These are phyloP conservation scores for Aphaenogaster floridana DNA, from an alignment of 1,140 invertebrate genomes.

Conservation along the genomic window DNA sequence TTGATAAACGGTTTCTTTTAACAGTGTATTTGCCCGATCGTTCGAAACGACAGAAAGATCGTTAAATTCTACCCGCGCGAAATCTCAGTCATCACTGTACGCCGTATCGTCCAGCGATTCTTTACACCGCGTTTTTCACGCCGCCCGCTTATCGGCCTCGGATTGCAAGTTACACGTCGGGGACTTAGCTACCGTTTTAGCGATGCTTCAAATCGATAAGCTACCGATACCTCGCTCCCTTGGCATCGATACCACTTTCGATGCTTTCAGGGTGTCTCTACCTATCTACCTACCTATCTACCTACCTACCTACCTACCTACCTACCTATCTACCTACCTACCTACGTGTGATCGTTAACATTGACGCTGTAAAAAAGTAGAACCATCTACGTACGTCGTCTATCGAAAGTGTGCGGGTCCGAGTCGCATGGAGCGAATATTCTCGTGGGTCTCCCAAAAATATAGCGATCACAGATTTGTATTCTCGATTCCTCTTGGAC, in stretches of 20 bases:
- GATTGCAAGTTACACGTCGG: slow-evolving; percentile 8
- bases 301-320: slow-evolving; percentile 5
- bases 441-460: neutral
- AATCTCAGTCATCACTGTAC: neutral
- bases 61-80: neutral
- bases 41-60: neutral
- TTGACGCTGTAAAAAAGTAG: slow-evolving; percentile 56
- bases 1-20: neutral
- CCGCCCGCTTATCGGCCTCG: slow-evolving; percentile 10
- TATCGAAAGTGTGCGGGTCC: slow-evolving; percentile 21
- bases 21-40: neutral
- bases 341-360: slow-evolving; percentile 42
- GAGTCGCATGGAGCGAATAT: slow-evolving; percentile 18
- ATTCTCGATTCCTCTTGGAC: slow-evolving; percentile 14
- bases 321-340: neutral
- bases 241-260: slow-evolving; percentile 24
- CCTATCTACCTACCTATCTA: slow-evolving; percentile 5
- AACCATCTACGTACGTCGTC: slow-evolving; percentile 28
- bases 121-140: slow-evolving; percentile 9
- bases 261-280: slow-evolving; percentile 12
- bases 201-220: slow-evolving; percentile 41
- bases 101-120: slow-evolving; percentile 4
- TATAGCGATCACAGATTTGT: slow-evolving; percentile 20
- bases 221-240: slow-evolving; percentile 28
- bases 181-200: slow-evolving; percentile 49